A percentile compares a stretch with the other conserved stretches of the same genome.
These are phyloP conservation scores for Panthera leo DNA, from an alignment of 2,113 vertebrate genomes.

Conservation along the genomic window DNA sequence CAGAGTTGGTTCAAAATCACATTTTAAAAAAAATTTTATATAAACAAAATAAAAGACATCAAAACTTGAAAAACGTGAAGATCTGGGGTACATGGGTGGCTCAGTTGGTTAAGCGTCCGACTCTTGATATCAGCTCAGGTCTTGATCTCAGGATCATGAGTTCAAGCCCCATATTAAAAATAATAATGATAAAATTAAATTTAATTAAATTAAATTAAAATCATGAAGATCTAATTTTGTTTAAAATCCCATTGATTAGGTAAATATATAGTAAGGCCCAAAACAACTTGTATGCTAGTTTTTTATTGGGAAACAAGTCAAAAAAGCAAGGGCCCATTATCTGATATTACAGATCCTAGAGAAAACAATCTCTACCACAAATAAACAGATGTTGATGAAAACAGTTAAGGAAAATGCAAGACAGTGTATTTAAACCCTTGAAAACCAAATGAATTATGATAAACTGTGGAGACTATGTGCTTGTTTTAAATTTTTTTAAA, in stretches of 20 bases:
- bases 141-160: too few species aligned
- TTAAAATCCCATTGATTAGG: neutral
- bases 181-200: too few species aligned
- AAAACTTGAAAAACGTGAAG: neutral
- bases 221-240: neutral
- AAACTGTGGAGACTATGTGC: neutral
- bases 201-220: neutral
- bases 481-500: conserved; percentile 20
- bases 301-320: conserved; percentile 8
- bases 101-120: too few species aligned
- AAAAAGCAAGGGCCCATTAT: neutral
- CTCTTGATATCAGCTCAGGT: too few species aligned
- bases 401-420: neutral
- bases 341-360: neutral
- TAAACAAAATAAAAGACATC: neutral
- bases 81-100: neutral
- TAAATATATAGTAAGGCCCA: neutral
- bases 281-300: neutral
- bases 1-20: neutral
- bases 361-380: conserved; percentile 31
- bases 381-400: neutral
- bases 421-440: neutral
- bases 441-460: neutral
- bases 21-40: neutral
- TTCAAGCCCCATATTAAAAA: too few species aligned